These are phyloP conservation scores for Solenopsis fugax DNA, from an alignment of 1,140 invertebrate species.

Conservation along the genomic window DNA sequence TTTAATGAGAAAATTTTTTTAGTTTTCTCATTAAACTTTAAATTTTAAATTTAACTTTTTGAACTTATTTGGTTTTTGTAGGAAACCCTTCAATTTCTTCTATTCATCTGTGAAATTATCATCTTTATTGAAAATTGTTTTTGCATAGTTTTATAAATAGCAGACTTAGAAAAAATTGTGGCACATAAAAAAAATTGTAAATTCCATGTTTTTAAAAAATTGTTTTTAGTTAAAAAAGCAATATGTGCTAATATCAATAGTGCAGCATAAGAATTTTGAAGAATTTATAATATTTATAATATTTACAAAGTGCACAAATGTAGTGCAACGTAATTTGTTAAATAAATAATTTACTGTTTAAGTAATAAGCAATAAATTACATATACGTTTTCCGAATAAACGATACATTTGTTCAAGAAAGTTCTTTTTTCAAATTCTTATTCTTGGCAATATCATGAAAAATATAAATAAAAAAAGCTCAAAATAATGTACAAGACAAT, in stretches of 20 bases:
- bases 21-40: too few relatives aligned
- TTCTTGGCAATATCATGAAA: background rate
- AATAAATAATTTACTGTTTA: background rate
- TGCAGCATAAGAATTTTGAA: conserved; percentile 11
- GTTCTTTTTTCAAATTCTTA: background rate
- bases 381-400: background rate
- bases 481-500: background rate
- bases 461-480: background rate
- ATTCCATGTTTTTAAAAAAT: background rate
- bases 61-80: too few relatives aligned
- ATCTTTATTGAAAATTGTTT: background rate
- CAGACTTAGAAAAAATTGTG: background rate
- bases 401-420: background rate
- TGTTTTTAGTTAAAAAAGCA: background rate
- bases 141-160: background rate
- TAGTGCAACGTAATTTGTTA: background rate
- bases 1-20: too few relatives aligned
- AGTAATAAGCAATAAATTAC: background rate
- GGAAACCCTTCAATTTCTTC: background rate
- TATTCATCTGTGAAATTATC: background rate
- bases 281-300: background rate
- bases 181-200: background rate
- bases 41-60: too few relatives aligned
- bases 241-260: background rate
- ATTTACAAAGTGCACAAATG: background rate